These are phyloP conservation scores for Protomyctophum bolini DNA, from an alignment of 2,113 vertebrate species.

Conservation along the genomic window DNA sequence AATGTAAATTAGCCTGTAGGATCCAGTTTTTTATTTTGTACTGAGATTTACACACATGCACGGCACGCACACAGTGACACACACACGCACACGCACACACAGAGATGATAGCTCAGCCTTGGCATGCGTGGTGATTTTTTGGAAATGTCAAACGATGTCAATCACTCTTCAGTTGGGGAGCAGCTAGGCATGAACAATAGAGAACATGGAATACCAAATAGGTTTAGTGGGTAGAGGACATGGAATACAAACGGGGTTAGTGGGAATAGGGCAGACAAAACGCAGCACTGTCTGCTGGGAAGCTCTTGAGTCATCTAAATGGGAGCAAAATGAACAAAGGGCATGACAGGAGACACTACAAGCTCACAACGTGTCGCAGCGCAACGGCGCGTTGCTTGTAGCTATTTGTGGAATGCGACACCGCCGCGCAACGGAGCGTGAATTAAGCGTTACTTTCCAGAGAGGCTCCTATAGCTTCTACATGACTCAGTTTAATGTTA, in stretches of 20 bases:
- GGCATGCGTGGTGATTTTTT: slow-evolving; percentile 59
- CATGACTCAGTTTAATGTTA: slow-evolving; percentile 36
- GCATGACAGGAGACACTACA: slow-evolving; percentile 25
- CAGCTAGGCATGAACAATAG: slow-evolving; percentile 44
- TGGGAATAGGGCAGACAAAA: slow-evolving; percentile 32
- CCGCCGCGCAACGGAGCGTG: slow-evolving; percentile 27
- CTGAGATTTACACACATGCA: not conserved
- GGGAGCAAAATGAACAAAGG: slow-evolving; percentile 22
- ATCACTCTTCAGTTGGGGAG: slow-evolving; percentile 47
- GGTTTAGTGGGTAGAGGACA: slow-evolving; percentile 29
- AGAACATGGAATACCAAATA: not conserved
- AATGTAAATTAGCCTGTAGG: not conserved
- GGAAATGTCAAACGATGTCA: slow-evolving; percentile 67
- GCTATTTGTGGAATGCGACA: slow-evolving; percentile 8
- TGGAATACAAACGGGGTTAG: slow-evolving; percentile 41
- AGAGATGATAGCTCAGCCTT: slow-evolving; percentile 24
- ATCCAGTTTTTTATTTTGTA: not conserved
- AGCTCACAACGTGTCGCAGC: too few relatives aligned
- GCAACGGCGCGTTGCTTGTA: too few relatives aligned
- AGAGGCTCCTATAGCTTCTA: slow-evolving; percentile 5
- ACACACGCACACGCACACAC: slow-evolving; percentile 7
- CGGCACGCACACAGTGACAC: not conserved
- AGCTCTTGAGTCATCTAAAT: slow-evolving; percentile 48
- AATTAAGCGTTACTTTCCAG: slow-evolving; percentile 24
- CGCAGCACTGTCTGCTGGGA: slow-evolving; percentile 45